Conservation (phyloP, 2,113 vertebrate genomes). For the Anolis sagrei region DNA sequence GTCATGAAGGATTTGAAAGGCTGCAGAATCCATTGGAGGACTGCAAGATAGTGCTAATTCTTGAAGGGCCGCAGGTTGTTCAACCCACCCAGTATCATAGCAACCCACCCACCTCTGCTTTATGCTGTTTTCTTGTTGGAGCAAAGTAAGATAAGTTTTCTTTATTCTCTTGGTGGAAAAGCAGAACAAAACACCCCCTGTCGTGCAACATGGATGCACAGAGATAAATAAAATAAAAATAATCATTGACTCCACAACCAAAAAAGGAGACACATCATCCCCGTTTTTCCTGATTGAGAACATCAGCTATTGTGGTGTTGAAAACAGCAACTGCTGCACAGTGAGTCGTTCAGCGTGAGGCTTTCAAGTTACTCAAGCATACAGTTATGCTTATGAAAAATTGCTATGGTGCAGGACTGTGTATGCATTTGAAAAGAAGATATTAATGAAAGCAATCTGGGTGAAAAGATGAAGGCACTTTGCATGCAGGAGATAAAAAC, state of each 20-base stretch:
- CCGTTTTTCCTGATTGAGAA: constrained; percentile 49
- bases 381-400: constrained; percentile 65
- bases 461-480: constrained; percentile 58
- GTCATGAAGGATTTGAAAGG: too few relatives aligned
- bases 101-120: background rate
- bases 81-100: background rate
- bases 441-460: constrained; percentile 69
- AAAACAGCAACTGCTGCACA: constrained; percentile 45
- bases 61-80: background rate
- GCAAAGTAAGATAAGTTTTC: background rate
- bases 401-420: constrained; percentile 52
- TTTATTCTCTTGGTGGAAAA: constrained; percentile 8
- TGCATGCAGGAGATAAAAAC: constrained; percentile 46
- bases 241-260: constrained; percentile 15
- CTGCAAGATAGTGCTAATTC: too few relatives aligned
- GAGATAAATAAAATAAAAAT: background rate
- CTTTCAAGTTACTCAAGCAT: constrained; percentile 57
- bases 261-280: constrained; percentile 5
- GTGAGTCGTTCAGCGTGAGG: constrained; percentile 38
- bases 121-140: background rate
- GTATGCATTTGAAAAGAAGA: constrained; percentile 46
- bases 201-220: background rate
- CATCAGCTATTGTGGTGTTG: constrained; percentile 39
- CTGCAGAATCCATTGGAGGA: too few relatives aligned
- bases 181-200: background rate